A percentile compares a stretch with the other conserved stretches of the same genome.
These are phyloP conservation scores for Megalurothrips usitatus DNA, from an alignment of 2,888 invertebrate genomes.

Conservation along the genomic window DNA sequence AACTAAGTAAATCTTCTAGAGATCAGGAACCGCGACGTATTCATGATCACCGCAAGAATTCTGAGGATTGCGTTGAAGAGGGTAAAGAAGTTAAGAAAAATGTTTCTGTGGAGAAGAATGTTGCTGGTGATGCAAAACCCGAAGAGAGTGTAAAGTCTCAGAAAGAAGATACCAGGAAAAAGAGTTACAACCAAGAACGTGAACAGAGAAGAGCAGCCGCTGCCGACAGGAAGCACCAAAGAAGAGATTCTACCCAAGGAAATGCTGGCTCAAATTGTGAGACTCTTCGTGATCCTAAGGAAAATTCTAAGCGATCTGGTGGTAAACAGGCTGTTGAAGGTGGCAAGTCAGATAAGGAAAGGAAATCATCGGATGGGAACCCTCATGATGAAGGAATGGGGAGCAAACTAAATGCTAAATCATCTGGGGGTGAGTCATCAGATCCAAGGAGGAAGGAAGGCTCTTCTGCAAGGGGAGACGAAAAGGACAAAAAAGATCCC, in stretches of 20 bases:
- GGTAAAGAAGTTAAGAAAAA: not conserved
- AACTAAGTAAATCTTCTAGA: not conserved
- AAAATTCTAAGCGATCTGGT: not conserved
- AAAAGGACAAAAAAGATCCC: constrained; percentile 47
- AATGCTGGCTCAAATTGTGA: not conserved
- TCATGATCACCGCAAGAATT: constrained; percentile 2
- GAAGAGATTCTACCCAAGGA: not conserved
- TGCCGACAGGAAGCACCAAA: not conserved
- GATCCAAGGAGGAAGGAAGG: not conserved
- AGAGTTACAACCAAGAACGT: constrained; percentile 19
- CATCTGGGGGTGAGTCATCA: not conserved
- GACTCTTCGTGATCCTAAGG: not conserved
- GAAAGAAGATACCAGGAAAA: not conserved
- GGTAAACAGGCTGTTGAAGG: not conserved
- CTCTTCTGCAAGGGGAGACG: constrained; percentile 1
- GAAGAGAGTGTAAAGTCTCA: not conserved
- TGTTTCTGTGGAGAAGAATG: not conserved
- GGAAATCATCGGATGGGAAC: no score
- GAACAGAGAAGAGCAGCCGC: constrained; percentile 27
- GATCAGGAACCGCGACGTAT: not conserved
- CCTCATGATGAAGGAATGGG: not conserved
- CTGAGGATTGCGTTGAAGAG: constrained; percentile 25
- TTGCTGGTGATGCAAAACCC: not conserved
- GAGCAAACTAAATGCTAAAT: not conserved
- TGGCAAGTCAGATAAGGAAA: no score